A percentile compares a stretch with the other conserved stretches of the same genome.
Evolutionary conservation across 2,113 vertebrate genomes (phyloP).

Genomic region (Phylloscopus whistleri): DNA sequence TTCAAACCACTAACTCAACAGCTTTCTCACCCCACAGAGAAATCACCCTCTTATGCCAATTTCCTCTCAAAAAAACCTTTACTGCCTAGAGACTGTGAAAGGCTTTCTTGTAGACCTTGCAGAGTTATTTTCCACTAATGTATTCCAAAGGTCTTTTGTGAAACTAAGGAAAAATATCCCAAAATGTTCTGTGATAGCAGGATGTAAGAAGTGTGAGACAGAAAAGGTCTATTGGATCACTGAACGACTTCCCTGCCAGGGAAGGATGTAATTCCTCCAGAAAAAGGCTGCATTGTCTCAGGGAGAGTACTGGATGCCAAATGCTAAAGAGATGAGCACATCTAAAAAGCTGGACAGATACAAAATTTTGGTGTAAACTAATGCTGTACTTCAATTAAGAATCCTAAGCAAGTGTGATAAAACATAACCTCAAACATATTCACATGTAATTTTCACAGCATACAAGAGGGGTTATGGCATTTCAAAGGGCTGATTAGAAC

Average conservation of each 20-base stretch:
- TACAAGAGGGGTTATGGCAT: not conserved
- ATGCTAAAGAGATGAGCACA: conserved; percentile 17
- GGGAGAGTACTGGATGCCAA: conserved; percentile 1
- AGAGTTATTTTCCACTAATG: not conserved
- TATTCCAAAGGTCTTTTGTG: conserved; percentile 53
- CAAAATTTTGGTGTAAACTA: not conserved
- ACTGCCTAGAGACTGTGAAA: conserved; percentile 19
- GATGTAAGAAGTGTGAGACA: conserved; percentile 56
- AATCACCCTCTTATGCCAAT: not conserved
- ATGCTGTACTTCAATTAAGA: not conserved
- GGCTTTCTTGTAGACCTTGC: conserved; percentile 12
- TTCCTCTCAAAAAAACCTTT: conserved; percentile 20
- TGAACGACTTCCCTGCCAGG: not conserved
- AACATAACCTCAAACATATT: not conserved
- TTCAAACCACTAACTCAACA: conserved; percentile 13
- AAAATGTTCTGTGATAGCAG: conserved; percentile 58
- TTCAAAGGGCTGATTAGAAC: not conserved
- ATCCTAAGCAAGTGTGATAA: not conserved
- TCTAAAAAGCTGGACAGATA: not conserved
- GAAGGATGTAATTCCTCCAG: conserved; percentile 27
- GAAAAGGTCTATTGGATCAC: conserved; percentile 54
- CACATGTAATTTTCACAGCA: not conserved
- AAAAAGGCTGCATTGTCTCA: conserved; percentile 43
- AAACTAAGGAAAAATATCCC: conserved; percentile 41
- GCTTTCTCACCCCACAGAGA: not conserved